phyloP scores from a whole-genome alignment of 2,113 vertebrate genomes.

The Rhegmatorhina hoffmannsi region DNA sequence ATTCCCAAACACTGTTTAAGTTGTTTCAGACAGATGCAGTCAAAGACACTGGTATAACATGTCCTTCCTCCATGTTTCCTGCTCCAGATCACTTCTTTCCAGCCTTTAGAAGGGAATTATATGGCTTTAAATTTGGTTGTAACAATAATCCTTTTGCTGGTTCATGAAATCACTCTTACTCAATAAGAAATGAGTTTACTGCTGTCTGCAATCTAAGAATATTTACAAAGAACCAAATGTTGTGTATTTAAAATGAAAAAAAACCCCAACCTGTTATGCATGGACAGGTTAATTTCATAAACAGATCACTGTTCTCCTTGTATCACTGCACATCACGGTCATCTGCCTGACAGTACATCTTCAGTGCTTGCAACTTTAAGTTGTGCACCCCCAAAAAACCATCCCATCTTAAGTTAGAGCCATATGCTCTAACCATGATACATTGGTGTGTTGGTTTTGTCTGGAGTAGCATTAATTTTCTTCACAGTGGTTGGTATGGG shows the following conservation, averaged over 20 bases:
- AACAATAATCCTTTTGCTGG: background rate
- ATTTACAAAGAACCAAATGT: background rate
- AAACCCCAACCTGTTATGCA: background rate
- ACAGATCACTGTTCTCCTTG: background rate
- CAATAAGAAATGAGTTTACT: background rate
- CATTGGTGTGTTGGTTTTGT: background rate
- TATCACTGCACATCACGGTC: background rate
- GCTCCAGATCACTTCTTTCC: background rate
- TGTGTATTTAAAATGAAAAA: background rate
- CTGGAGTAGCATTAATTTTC: background rate
- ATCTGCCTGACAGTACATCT: background rate
- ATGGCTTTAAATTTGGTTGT: background rate
- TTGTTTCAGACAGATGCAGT: background rate
- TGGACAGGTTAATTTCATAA: background rate
- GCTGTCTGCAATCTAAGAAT: background rate
- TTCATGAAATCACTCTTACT: background rate
- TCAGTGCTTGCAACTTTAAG: background rate
- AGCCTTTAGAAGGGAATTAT: background rate
- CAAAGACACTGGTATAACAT: background rate
- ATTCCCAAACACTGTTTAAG: background rate
- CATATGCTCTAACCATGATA: background rate
- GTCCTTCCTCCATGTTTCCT: background rate
- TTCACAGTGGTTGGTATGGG: fast-evolving
- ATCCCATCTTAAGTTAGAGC: background rate
- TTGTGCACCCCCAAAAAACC: fast-evolving